Base-by-base conservation (phyloP, 2,113 vertebrate species). In the Perccottus glenii region DNA sequence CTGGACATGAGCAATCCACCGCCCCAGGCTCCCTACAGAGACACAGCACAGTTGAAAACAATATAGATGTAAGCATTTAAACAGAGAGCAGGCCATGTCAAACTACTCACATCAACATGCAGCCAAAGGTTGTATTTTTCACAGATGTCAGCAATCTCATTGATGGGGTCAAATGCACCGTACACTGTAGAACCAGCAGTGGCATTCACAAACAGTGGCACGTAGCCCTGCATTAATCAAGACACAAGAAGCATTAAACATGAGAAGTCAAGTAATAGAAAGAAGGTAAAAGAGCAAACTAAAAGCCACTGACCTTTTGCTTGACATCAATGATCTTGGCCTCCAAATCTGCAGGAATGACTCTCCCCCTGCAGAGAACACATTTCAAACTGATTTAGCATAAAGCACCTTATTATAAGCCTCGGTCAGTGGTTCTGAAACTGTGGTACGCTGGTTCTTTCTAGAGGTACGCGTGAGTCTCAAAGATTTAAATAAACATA, bases 61-160 rank as follows among this genome's bases (percentile, higher is more conserved):
- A 42, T 16, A n/a, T 38, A 58, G 19, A 19, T 42, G 56, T 42
- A 16, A 58, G 38, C 40, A 43, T 12, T 6, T 42, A 58, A 16
- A 58, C 40, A 19, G 15, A 42, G 8, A 42, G 53, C 7, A 14
- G 35, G 40, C 43, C 9, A 5, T 9, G 11, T 56, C 35, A n/a
- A 11, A 12, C 19, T 14, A 93, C 98, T 96, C 89, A 99, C 98
- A 61, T 99, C 97, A 1, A 99, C 97, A 4, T 99, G 97, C 7
- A 99, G 94, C 98, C 98, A 99, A 35, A 99, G 80, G 88, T 98
- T 96, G 70, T 99, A 96, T 86, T 98, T 99, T 91, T 98, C 95
- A 83, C 98, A 99, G 84, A 99, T 93, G 81, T 99, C 96, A 46
- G 98, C 98, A 10, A 99, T 98, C 81, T 98, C 97, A 40, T 95